These are phyloP conservation scores for Polylopha cassiicola DNA, from an alignment of 2,888 invertebrate genomes.

Conservation along the genomic window DNA sequence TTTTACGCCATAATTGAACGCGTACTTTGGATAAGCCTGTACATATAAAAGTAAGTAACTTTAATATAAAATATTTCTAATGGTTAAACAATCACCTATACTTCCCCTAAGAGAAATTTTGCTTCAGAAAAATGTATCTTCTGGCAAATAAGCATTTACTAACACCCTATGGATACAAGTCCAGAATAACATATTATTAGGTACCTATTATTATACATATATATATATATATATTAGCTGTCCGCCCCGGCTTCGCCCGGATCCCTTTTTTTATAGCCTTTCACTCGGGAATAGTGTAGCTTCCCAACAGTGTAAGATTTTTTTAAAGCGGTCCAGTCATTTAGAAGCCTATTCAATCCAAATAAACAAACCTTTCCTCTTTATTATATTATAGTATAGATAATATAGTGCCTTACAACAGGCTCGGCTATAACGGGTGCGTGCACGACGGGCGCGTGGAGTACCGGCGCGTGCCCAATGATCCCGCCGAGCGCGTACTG, in stretches of 20 bases:
- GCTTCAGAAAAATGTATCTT: neutral
- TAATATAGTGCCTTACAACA: conserved; percentile 40
- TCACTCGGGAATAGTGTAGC: no score
- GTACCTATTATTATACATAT: neutral
- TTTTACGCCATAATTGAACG: conserved; percentile 83
- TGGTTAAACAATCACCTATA: no score
- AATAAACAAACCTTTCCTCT: no score
- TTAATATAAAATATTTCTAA: neutral
- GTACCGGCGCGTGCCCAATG: conserved; percentile 32
- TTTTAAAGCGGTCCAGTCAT: no score
- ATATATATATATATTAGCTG: no score
- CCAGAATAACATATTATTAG: no score
- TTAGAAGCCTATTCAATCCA: no score
- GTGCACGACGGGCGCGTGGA: conserved; percentile 18
- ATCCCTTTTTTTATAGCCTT: no score
- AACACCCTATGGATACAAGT: no score
- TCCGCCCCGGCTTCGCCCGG: no score
- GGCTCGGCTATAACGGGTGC: conserved; percentile 42
- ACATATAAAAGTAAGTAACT: conserved; percentile 25
- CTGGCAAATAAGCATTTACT: neutral
- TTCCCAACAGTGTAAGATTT: no score
- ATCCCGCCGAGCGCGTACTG: conserved; percentile 33
- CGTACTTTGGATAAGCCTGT: conserved; percentile 82
- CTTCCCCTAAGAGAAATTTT: neutral
- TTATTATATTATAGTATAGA: no score